Evolutionary conservation across 2,797 vertebrate species (phyloP), one percentile per base, ranked within the genome.

Genomic region (Sebastes cheni): DNA sequence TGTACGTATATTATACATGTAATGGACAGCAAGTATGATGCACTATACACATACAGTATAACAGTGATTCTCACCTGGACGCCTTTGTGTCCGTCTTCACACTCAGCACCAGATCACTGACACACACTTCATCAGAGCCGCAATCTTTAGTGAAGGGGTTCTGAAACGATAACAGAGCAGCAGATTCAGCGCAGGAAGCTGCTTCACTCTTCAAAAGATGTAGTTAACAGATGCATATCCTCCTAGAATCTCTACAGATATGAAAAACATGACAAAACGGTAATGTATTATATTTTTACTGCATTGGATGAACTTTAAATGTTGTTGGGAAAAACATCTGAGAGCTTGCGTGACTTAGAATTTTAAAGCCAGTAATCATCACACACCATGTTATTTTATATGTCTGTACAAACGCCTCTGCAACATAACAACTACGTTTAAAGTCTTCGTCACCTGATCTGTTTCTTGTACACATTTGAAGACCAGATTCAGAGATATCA

Each of bases 131-230:
- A 82, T 99, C 98, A n/a, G 96, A 94, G 56, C 97, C 97, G 58
- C 98, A 99, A 54, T 98, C 97, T 91, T 97, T 98, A 4, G 96
- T 91, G 86, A 99, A 99, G 42, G 97, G 97, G 75, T 97, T 94
- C 98, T 99, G 83, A 72, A 88, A 86, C 6, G 13, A 54, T 0
- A 61, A 81, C 22, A 61, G 2, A 61, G 29, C 52, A 25, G 4
- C 2, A 79, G 13, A 30, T 66, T 73, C 34, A 78, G 11, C 2
- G 3, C 27, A n/a, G 20, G 27, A 52, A 0, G 2, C 42, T 39
- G 27, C 2, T 56, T 22, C 18, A 3, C 18, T 69, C 32, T 9
- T 50, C 12, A 59, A 52, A 74, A 50, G 34, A 12, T 39, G 29
- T 9, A 5, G 27, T 50, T 60, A 72, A 10, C 3, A n/a, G 34